phyloP scores from a whole-genome alignment of 2,888 invertebrate genomes.

The Liopterus haemorrhoidalis region DNA sequence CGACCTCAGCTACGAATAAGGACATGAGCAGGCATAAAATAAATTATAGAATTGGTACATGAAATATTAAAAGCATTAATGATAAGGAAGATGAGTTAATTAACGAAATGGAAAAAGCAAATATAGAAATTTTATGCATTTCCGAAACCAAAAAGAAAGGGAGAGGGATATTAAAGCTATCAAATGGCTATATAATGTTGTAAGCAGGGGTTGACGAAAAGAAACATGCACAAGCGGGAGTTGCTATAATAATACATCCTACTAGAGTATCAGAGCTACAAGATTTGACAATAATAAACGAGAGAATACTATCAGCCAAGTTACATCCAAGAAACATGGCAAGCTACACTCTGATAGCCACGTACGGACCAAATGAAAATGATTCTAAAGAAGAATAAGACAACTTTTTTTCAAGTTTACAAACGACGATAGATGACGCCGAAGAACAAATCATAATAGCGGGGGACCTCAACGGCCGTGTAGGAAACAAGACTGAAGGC shows the following conservation, averaged over 20 bases:
- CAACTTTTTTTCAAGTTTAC: background rate
- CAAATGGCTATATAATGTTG: background rate
- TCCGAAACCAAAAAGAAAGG: constrained; percentile 4
- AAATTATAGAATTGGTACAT: constrained; percentile 6
- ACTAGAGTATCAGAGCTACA: background rate
- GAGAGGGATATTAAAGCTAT: background rate
- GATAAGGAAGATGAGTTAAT: constrained; percentile 6
- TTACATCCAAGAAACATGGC: background rate
- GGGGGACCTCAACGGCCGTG: background rate
- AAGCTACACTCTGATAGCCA: background rate
- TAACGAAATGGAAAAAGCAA: background rate
- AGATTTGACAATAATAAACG: constrained; percentile 1
- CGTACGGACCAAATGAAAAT: constrained; percentile 1
- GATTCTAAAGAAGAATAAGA: background rate
- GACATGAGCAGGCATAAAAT: background rate
- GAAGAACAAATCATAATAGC: background rate
- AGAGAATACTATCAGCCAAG: background rate
- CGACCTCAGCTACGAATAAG: background rate
- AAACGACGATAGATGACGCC: background rate
- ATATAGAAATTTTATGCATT: background rate
- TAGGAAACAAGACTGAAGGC: background rate
- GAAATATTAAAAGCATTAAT: constrained; percentile 3
- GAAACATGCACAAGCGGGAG: constrained; percentile 1
- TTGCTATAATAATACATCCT: constrained; percentile 1
- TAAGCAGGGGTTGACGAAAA: background rate